A percentile compares a stretch with the other conserved stretches of the same genome.
These are phyloP conservation scores for Ibycter americanus DNA, from an alignment of 2,797 vertebrate genomes.

Conservation along the genomic window DNA sequence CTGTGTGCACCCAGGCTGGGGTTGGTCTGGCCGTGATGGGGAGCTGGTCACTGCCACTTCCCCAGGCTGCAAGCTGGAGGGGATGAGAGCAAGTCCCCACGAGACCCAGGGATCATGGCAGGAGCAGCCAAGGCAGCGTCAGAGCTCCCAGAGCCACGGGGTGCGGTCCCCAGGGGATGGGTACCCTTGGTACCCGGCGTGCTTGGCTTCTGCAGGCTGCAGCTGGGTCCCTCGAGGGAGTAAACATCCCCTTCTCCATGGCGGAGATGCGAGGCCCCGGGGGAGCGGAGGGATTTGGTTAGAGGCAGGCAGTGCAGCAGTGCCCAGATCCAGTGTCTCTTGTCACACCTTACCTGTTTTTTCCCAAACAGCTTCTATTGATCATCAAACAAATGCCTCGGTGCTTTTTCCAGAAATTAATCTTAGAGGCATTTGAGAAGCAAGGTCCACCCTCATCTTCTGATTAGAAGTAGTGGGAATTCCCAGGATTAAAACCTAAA, in stretches of 20 bases:
- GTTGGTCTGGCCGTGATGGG: fast-evolving
- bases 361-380: neutral
- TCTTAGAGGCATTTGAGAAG: neutral
- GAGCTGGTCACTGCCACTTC: neutral
- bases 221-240: neutral
- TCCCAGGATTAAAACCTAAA: neutral
- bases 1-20: fast-evolving
- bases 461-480: neutral
- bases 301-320: neutral
- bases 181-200: neutral
- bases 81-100: neutral
- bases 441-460: neutral
- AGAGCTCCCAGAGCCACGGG: fast-evolving
- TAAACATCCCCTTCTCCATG: fast-evolving
- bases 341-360: neutral
- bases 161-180: neutral
- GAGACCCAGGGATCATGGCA: fast-evolving
- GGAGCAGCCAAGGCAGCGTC: neutral
- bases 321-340: neutral
- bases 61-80: neutral
- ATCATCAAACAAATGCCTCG: neutral
- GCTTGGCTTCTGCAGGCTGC: neutral
- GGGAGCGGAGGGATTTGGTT: neutral
- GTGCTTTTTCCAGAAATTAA: neutral
- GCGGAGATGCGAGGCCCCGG: fast-evolving